These are phyloP conservation scores for Habropoda laboriosa DNA, from an alignment of 1,140 invertebrate genomes.

Conservation along the genomic window DNA sequence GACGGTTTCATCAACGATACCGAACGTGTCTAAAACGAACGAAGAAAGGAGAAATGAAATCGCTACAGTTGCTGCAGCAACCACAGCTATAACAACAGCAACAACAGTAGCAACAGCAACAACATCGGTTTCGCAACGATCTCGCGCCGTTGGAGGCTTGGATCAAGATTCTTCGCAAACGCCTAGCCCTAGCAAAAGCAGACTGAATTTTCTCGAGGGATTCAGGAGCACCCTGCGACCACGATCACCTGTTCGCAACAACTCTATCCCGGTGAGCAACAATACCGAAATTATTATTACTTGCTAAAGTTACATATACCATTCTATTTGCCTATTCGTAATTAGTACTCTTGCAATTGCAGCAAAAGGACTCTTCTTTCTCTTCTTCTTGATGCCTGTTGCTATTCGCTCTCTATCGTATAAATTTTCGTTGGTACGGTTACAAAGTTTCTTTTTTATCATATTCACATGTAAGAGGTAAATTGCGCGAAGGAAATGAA, in stretches of 20 bases:
- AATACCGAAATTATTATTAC: background rate
- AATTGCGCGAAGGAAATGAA: slow-evolving; percentile 17
- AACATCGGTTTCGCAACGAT: slow-evolving; percentile 75
- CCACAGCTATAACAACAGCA: slow-evolving; percentile 44
- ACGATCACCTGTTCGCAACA: slow-evolving; percentile 78
- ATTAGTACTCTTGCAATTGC: slow-evolving; percentile 72
- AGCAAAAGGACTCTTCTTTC: slow-evolving; percentile 77
- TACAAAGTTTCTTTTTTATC: slow-evolving; percentile 69
- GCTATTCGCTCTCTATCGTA: slow-evolving; percentile 77
- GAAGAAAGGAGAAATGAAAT: slow-evolving; percentile 71
- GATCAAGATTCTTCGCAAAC: slow-evolving; percentile 76
- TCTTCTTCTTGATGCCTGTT: slow-evolving; percentile 80
- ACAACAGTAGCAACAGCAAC: too few relatives aligned
- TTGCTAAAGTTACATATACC: background rate
- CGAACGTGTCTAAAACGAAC: slow-evolving; percentile 59
- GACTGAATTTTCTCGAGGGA: slow-evolving; percentile 85
- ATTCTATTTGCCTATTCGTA: slow-evolving; percentile 33
- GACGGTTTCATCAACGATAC: slow-evolving; percentile 69
- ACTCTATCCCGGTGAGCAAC: slow-evolving; percentile 78
- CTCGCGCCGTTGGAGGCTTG: slow-evolving; percentile 73
- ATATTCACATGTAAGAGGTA: slow-evolving; percentile 59
- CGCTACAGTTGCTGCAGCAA: slow-evolving; percentile 72
- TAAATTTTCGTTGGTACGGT: slow-evolving; percentile 76
- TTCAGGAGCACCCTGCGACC: slow-evolving; percentile 83
- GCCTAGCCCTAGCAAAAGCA: slow-evolving; percentile 83